Base-by-base conservation (phyloP, 2,113 vertebrate species). In the Nyctereutes procyonoides region DNA sequence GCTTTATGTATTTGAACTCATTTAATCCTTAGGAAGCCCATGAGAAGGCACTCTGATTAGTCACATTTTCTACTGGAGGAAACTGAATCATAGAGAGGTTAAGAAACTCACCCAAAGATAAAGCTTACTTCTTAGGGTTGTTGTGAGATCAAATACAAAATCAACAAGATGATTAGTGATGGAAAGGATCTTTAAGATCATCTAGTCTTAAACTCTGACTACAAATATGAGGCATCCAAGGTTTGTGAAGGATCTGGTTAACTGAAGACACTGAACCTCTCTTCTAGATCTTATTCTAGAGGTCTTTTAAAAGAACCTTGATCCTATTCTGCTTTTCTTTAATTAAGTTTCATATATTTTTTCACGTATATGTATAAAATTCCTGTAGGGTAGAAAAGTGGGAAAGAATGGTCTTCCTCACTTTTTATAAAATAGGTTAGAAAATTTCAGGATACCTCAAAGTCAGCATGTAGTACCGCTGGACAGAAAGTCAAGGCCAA, bases 121-220 rank as follows among this genome's bases (percentile, higher is more conserved):
- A 83, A 24, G 65, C 79, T 86, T 15, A 63, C 12, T 86, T 7
- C 3, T 8, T 1, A 65, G 43, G n/a, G n/a, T 53, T n/a, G 16
- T 53, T 93, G 35, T 91, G 91, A 88, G 60, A 79, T 56, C 24
- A 95, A 81, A 92, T 19, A 91, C 30, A 95, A 90, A 97, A 85
- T 84, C 43, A 43, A 1, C 9, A 56, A 76, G 26, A 79, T 76
- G 26, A 69, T 26, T 58, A n/a, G 65, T n/a, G 48, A 38, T 53
- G 53, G 63, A 94, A 94, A 26, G 15, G 20, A 63, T 73, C 35
- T 79, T 84, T 84, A 53, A 85, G 58, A 53, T 79, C 30, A 82
- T 30, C 79, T 17, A 30, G 10, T 28, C 22, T 62, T 73, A 56
- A 73, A 88, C 4, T 79, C 38, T 86, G 56, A 95, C 30, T 32